phyloP scores from a whole-genome alignment of 2,888 invertebrate species.

The Spisula solida region DNA sequence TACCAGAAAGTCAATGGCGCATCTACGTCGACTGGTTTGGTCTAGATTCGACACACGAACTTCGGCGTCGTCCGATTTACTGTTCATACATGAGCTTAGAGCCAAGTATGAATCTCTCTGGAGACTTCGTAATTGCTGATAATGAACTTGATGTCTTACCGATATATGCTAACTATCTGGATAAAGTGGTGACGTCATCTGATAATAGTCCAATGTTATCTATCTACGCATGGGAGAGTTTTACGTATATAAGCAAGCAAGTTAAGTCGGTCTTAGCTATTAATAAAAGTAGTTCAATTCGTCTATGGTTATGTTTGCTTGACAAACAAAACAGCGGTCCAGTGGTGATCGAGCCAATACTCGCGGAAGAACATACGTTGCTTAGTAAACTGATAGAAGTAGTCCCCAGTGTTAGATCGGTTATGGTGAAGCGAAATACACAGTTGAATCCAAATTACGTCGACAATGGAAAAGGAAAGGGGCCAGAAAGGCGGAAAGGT shows the following conservation, averaged over 20 bases:
- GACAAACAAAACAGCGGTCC: slow-evolving; percentile 24
- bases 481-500: not conserved
- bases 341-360: slow-evolving; percentile 46
- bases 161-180: slow-evolving; percentile 51
- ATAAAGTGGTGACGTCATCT: slow-evolving; percentile 49
- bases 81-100: slow-evolving; percentile 50
- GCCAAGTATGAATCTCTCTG: slow-evolving; percentile 16
- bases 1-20: slow-evolving; percentile 77
- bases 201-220: slow-evolving; percentile 33
- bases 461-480: not conserved
- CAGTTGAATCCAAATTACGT: slow-evolving; percentile 19
- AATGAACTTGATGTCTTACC: slow-evolving; percentile 62
- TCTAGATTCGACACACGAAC: slow-evolving; percentile 60
- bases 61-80: slow-evolving; percentile 72
- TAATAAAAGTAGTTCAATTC: slow-evolving; percentile 12
- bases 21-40: slow-evolving; percentile 77
- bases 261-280: slow-evolving; percentile 45
- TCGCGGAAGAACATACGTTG: slow-evolving; percentile 35
- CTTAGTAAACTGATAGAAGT: slow-evolving; percentile 46
- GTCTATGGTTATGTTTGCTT: slow-evolving; percentile 59
- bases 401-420: slow-evolving; percentile 34
- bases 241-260: slow-evolving; percentile 60
- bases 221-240: slow-evolving; percentile 67
- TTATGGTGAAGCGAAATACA: slow-evolving; percentile 46
- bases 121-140: slow-evolving; percentile 50